Conservation (phyloP, 2,888 invertebrate genomes). For the Lithophane socia region DNA sequence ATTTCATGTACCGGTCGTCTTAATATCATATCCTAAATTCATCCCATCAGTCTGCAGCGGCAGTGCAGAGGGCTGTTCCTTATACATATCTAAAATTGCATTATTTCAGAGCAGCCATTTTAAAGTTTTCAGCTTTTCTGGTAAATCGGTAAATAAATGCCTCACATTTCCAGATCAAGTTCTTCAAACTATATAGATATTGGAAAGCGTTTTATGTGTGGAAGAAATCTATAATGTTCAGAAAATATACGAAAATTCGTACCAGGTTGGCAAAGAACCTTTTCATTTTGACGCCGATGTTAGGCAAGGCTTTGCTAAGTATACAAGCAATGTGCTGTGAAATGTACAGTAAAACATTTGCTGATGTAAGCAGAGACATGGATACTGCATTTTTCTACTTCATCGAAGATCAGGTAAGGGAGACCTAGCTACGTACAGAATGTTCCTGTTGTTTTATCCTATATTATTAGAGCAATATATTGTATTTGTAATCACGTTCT, state of each 20-base stretch:
- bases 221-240: constrained; percentile 93
- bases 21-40: no score
- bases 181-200: constrained; percentile 92
- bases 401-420: constrained; percentile 92
- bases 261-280: constrained; percentile 92
- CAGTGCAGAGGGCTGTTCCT: no score
- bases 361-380: constrained; percentile 89
- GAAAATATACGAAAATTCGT: constrained; percentile 92
- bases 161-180: constrained; percentile 89
- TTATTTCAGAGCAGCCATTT: no score
- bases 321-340: constrained; percentile 93
- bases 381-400: constrained; percentile 92
- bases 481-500: no score
- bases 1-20: no score
- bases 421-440: neutral
- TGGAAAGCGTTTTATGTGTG: constrained; percentile 96
- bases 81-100: no score
- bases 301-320: constrained; percentile 93
- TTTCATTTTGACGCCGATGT: constrained; percentile 93
- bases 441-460: neutral
- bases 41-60: no score
- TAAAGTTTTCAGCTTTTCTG: no score
- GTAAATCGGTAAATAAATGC: neutral
- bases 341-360: constrained; percentile 91
- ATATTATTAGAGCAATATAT: no score